Evolutionary conservation across 2,888 invertebrate genomes (phyloP), one percentile per base, ranked within the genome.

Genomic region (Xylota segnis): DNA sequence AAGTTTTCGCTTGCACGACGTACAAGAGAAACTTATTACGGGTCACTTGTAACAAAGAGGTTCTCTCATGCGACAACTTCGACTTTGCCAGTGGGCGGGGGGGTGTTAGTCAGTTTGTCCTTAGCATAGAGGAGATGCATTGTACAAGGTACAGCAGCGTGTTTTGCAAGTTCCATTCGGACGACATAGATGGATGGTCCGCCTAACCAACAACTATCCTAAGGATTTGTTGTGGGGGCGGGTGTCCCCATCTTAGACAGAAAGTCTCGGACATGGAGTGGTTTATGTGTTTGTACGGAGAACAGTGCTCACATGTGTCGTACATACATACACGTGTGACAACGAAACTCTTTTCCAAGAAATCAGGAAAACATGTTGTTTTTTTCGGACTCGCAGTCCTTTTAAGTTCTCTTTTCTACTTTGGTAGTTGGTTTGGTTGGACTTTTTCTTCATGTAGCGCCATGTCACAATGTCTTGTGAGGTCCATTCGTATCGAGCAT

Each of bases 171-270:
- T 50, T 59, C 9, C 23, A 34, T 32, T 63, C 63, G 74, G 59
- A 82, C 50, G 63, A 76, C 74, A 65, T 52, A 79, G 83, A 83
- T 79, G 63, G 45, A 83, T 83, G 78, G 40, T 68, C 40, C n/a
- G n/a, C n/a, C n/a, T 32, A 45, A 27, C 50, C 40, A 71, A 77
- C 40, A 71, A 77, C 77, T 47, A 78, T 66, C 54, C 32, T 29
- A 32, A 16, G 45, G 52, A 74, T 52, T 66, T 66, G 59, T 79
- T 71, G 56, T 56, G 58, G 23, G 9, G 14, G n/a, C 27, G 37
- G 16, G 5, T 29, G 4, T 12, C 32, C 29, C 12, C 23, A 23
- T 27, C 23, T 56, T 4, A 56, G 45, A 56, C 16, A 63, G 27
- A 54, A 37, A 40, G n/a, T 54, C 45, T 40, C 18, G 40, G 50